Percentiles rank a stretch among this genome's conserved stretches.
phyloP scores from a whole-genome alignment of 1,140 invertebrate species.

The Drosophila hydei region DNA sequence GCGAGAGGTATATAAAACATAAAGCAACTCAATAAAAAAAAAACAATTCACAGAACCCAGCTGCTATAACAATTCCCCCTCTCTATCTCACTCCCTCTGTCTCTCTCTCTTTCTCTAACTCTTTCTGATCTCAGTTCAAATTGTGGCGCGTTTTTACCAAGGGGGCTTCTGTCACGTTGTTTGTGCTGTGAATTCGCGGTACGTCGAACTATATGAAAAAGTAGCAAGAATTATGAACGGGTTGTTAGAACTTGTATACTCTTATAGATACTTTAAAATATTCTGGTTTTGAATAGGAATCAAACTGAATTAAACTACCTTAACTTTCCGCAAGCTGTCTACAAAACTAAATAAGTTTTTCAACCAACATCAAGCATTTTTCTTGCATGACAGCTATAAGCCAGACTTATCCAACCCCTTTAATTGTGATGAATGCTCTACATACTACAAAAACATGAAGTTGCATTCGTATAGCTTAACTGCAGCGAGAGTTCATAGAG shows the following conservation, averaged over 20 bases:
- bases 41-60: conserved; percentile 57
- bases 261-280: background rate
- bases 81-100: background rate
- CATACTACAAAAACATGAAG: too few species aligned
- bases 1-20: conserved; percentile 61
- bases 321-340: too few species aligned
- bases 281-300: background rate
- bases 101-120: background rate
- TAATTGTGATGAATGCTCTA: too few species aligned
- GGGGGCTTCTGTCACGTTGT: conserved; percentile 65
- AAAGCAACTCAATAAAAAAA: conserved; percentile 55
- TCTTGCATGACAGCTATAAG: too few species aligned
- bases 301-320: background rate
- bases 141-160: conserved; percentile 9
- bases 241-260: background rate
- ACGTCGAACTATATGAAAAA: conserved; percentile 21
- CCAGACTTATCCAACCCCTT: too few species aligned
- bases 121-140: conserved; percentile 8
- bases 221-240: background rate
- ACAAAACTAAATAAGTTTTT: too few species aligned
- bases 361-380: too few species aligned
- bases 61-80: conserved; percentile 18
- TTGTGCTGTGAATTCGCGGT: conserved; percentile 70
- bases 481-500: background rate
- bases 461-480: background rate